Conservation (phyloP, 2,113 vertebrate species). For the Nibea albiflora region DNA sequence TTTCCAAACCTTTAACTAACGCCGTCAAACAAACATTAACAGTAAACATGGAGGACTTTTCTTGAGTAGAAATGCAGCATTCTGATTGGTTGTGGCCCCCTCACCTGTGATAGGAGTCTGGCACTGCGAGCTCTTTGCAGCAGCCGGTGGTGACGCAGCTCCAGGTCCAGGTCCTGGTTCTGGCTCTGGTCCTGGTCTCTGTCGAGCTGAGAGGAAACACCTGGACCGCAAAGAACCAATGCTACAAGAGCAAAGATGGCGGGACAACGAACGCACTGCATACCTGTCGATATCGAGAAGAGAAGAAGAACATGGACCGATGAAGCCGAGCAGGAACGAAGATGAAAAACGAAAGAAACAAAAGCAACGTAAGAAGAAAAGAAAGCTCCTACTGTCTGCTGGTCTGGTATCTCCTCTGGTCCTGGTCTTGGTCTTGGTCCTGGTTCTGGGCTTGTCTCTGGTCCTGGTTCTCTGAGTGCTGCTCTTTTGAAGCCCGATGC, state of each 20-base stretch:
- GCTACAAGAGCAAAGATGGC: constrained; percentile 87
- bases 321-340: background rate
- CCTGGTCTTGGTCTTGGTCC: constrained; percentile 41
- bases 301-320: constrained; percentile 7
- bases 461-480: constrained; percentile 26
- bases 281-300: constrained; percentile 57
- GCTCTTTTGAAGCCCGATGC: constrained; percentile 75
- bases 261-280: constrained; percentile 72
- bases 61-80: background rate
- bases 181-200: constrained; percentile 63
- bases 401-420: constrained; percentile 49
- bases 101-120: constrained; percentile 83
- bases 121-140: constrained; percentile 90
- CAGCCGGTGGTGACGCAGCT: constrained; percentile 88
- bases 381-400: constrained; percentile 41
- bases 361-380: no score
- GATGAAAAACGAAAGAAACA: background rate
- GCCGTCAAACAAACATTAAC: no score
- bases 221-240: constrained; percentile 85
- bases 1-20: no score
- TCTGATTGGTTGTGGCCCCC: background rate
- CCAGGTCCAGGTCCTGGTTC: constrained; percentile 67
- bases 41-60: background rate
- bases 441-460: constrained; percentile 47
- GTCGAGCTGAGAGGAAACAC: constrained; percentile 87